Evolutionary conservation across 2,888 invertebrate genomes (phyloP).

Genomic region (Pogonocherus hispidulus): DNA sequence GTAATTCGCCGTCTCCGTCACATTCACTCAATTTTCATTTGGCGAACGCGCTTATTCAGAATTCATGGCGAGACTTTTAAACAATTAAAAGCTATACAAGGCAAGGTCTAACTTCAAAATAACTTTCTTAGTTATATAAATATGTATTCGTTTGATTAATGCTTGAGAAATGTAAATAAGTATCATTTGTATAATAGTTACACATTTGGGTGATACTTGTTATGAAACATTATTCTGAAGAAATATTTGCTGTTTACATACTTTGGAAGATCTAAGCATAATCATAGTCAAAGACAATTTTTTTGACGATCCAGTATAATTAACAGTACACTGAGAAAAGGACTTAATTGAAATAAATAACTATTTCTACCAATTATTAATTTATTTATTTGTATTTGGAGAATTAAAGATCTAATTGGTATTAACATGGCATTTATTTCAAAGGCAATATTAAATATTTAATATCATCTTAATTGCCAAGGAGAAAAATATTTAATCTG

Average conservation of each 20-base stretch:
- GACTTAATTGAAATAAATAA: no score
- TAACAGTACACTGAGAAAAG: no score
- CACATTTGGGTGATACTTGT: neutral
- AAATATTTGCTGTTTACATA: neutral
- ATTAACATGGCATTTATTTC: no score
- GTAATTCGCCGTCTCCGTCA: conserved; percentile 4
- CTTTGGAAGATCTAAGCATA: no score
- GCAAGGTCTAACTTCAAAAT: neutral
- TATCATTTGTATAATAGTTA: neutral
- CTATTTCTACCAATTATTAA: no score
- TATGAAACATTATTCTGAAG: neutral
- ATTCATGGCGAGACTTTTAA: conserved; percentile 7
- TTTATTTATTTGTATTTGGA: no score
- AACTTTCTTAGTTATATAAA: neutral
- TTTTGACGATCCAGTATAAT: no score
- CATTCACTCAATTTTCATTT: conserved; percentile 8
- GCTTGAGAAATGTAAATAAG: neutral
- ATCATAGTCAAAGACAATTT: no score
- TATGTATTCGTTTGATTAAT: neutral
- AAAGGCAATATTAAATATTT: no score
- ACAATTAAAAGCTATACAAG: neutral
- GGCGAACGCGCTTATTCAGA: neutral
- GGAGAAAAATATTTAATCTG: no score
- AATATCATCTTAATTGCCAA: no score
- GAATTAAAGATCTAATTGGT: no score